Conservation (phyloP, 2,888 invertebrate species). For the Epistrophe grossulariae region DNA sequence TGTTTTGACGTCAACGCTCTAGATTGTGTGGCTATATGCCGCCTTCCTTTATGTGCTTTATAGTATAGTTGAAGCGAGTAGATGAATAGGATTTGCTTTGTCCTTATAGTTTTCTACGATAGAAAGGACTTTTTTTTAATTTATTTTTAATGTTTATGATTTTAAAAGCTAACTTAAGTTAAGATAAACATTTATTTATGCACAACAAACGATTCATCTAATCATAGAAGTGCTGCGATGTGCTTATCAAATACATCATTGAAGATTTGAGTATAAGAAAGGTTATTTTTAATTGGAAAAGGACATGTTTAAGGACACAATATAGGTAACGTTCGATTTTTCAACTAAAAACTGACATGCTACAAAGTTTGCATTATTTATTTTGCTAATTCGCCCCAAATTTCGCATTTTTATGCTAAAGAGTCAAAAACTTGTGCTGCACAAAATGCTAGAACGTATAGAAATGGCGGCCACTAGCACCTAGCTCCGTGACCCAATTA, state of each 20-base stretch:
- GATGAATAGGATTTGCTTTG: slow-evolving; percentile 66
- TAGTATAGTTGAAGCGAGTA: slow-evolving; percentile 42
- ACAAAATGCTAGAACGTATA: no score
- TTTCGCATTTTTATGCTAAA: no score
- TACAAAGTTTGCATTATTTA: no score
- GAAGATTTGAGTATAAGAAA: not conserved
- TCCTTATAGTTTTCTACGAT: slow-evolving; percentile 41
- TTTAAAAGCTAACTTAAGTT: not conserved
- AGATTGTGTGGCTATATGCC: slow-evolving; percentile 52
- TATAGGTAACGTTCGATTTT: no score
- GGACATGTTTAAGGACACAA: no score
- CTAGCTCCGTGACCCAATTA: no score
- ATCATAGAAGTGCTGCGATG: not conserved
- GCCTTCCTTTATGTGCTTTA: slow-evolving; percentile 30
- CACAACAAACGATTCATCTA: not conserved
- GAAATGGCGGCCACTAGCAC: no score
- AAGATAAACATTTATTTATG: not conserved
- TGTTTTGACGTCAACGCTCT: slow-evolving; percentile 68
- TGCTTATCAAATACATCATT: not conserved
- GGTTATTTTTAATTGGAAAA: no score
- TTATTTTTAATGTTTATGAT: slow-evolving; percentile 2
- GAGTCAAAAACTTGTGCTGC: no score
- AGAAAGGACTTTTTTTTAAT: slow-evolving; percentile 14
- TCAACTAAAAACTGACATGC: no score
- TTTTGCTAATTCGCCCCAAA: no score